These are phyloP conservation scores for Stictocephala bisonia DNA, from an alignment of 2,888 invertebrate species.

Conservation along the genomic window DNA sequence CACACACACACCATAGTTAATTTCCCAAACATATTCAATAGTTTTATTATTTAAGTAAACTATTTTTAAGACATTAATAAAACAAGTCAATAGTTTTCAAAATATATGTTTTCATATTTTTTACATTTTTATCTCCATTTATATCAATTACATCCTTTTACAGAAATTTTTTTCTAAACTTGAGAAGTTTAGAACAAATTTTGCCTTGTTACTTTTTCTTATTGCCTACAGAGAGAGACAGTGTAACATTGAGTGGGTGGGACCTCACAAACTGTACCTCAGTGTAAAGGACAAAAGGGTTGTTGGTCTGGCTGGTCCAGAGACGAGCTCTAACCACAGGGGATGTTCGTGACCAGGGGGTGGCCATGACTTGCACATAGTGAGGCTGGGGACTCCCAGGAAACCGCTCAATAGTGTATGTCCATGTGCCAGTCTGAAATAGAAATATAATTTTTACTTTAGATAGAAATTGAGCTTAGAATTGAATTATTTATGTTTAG, in stretches of 20 bases:
- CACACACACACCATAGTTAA: no score
- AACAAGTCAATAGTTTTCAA: not conserved
- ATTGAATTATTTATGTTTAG: no score
- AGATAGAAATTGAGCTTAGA: no score
- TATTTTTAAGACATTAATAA: not conserved
- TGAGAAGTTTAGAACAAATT: no score
- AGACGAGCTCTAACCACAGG: constrained; percentile 66
- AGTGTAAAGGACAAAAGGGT: constrained; percentile 67
- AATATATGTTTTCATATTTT: not conserved
- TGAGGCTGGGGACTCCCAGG: constrained; percentile 71
- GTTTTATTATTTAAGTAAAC: not conserved
- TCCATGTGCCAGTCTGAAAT: constrained; percentile 69
- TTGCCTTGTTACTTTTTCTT: no score
- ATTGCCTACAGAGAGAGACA: no score
- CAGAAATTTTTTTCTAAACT: no score
- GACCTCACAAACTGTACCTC: constrained; percentile 65
- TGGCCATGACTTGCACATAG: constrained; percentile 71
- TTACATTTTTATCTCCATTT: no score
- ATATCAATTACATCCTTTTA: no score
- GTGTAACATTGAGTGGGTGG: no score
- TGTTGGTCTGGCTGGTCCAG: constrained; percentile 65
- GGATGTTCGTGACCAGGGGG: constrained; percentile 65
- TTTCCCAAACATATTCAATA: not conserved
- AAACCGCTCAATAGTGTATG: constrained; percentile 70
- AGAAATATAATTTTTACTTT: no score